Percentiles rank a stretch among this genome's conserved stretches.
Conservation (phyloP, 1,140 invertebrate species). For the Panonychus citri region DNA sequence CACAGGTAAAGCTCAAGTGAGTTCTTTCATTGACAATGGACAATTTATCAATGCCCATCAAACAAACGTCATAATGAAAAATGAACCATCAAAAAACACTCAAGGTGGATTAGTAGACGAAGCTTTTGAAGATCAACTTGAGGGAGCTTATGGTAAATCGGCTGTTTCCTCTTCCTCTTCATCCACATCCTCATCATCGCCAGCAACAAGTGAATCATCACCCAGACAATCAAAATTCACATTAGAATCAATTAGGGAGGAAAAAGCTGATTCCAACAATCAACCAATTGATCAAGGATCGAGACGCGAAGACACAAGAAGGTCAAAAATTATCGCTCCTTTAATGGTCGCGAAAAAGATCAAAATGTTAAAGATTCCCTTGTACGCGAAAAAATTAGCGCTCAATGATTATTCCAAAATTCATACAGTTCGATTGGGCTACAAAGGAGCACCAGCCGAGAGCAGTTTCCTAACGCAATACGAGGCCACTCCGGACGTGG, state of each 20-base stretch:
- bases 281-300: not conserved
- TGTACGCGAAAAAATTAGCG: not conserved
- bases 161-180: not conserved
- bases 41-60: slow-evolving; percentile 1
- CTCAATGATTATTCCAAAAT: not conserved
- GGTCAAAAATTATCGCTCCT: not conserved
- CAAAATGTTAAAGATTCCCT: not conserved
- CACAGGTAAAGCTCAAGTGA: slow-evolving; percentile 2
- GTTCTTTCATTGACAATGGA: slow-evolving; percentile 5
- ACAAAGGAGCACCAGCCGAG: not conserved
- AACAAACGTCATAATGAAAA: not conserved
- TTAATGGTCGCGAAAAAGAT: not conserved
- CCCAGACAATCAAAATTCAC: too few species aligned
- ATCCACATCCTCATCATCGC: too few species aligned
- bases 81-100: not conserved
- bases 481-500: not conserved
- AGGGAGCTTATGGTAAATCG: not conserved
- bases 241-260: not conserved
- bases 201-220: too few species aligned
- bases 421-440: not conserved
- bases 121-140: not conserved
- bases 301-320: not conserved
- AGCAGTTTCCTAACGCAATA: not conserved
- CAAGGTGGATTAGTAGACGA: not conserved
- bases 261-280: not conserved